Evolutionary conservation across 1,140 invertebrate species (phyloP).

Genomic region (Drosophila sechellia): DNA sequence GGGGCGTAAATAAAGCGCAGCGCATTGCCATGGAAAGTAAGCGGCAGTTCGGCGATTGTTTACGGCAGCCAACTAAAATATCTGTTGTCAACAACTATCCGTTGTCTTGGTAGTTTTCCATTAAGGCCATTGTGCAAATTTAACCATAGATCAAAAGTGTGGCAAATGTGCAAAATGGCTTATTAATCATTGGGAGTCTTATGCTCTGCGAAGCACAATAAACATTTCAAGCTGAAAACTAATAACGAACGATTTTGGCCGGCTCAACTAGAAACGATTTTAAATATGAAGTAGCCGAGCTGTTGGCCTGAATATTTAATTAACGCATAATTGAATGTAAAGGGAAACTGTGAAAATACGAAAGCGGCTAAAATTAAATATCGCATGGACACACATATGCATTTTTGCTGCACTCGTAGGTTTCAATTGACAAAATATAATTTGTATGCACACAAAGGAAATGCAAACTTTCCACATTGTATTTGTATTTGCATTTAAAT

Average conservation of each 20-base stretch:
- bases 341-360: conserved; percentile 32
- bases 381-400: conserved; percentile 33
- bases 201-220: neutral
- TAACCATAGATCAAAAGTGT: neutral
- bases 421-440: conserved; percentile 61
- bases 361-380: conserved; percentile 61
- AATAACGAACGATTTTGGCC: conserved; percentile 10
- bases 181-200: conserved; percentile 18
- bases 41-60: conserved; percentile 38
- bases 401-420: conserved; percentile 3
- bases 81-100: conserved; percentile 61
- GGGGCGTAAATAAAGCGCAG: conserved; percentile 40
- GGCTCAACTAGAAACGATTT: conserved; percentile 31
- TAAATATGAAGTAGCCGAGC: conserved; percentile 58
- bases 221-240: neutral
- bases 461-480: conserved; percentile 66
- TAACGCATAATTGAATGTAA: conserved; percentile 53
- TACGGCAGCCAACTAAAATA: conserved; percentile 43
- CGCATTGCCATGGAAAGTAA: conserved; percentile 3
- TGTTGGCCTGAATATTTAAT: conserved; percentile 55
- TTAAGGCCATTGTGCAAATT: conserved; percentile 14
- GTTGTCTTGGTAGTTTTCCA: conserved; percentile 48
- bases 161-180: conserved; percentile 14
- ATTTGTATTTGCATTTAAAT: conserved; percentile 47
- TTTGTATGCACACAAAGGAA: conserved; percentile 67